Conservation (phyloP, 2,888 invertebrate genomes). For the Hesperia comma region DNA sequence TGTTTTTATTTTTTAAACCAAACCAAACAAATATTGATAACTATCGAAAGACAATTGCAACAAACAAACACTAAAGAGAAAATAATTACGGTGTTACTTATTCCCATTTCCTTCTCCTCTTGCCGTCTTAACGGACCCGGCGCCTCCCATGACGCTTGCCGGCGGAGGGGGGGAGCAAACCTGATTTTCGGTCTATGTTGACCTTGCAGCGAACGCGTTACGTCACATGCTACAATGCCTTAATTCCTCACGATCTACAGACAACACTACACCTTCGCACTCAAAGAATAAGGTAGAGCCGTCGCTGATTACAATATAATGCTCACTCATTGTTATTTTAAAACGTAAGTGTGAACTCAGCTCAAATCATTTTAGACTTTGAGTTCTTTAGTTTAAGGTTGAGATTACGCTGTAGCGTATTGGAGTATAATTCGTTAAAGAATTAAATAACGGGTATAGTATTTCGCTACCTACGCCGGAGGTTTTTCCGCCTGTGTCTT, state of each 20-base stretch:
- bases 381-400: neutral
- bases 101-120: conserved; percentile 6
- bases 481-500: conserved; percentile 78
- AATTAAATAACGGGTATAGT: conserved; percentile 2
- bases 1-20: too few relatives aligned
- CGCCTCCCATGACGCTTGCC: conserved; percentile 65
- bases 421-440: conserved; percentile 1
- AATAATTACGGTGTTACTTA: too few relatives aligned
- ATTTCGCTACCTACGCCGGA: conserved; percentile 52
- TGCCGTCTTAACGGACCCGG: conserved; percentile 46
- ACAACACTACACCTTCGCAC: conserved; percentile 41
- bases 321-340: neutral
- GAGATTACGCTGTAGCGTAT: neutral
- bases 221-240: conserved; percentile 76
- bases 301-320: neutral
- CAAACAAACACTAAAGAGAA: too few relatives aligned
- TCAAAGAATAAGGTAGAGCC: conserved; percentile 3
- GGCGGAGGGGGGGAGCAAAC: conserved; percentile 62
- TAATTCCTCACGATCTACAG: conserved; percentile 51
- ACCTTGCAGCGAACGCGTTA: conserved; percentile 78
- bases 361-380: neutral
- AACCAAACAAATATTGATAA: too few relatives aligned
- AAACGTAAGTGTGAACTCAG: neutral
- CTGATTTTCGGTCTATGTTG: conserved; percentile 82
- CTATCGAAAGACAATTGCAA: too few relatives aligned